Percentiles rank a stretch among this genome's conserved stretches.
Conservation (phyloP, 2,888 invertebrate species). For the Spilarctia lutea region DNA sequence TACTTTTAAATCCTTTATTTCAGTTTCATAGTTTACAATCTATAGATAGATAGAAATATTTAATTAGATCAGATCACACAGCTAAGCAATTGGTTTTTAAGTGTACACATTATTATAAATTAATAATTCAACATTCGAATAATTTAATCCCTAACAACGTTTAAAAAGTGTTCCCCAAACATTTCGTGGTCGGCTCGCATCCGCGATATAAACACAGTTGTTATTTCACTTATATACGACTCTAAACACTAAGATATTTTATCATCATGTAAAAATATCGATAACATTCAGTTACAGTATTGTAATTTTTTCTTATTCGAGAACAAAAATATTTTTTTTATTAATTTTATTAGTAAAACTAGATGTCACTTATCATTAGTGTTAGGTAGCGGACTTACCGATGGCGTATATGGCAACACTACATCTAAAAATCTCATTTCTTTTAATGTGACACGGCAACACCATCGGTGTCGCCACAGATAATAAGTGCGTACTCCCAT, state of each 20-base stretch:
- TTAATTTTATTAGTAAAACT: slow-evolving; percentile 81
- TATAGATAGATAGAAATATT: slow-evolving; percentile 82
- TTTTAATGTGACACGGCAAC: slow-evolving; percentile 62
- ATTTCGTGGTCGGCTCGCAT: slow-evolving; percentile 67
- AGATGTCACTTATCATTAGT: slow-evolving; percentile 75
- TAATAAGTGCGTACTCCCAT: slow-evolving; percentile 73
- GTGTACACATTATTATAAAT: slow-evolving; percentile 82
- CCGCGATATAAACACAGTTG: slow-evolving; percentile 71
- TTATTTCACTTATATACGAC: slow-evolving; percentile 63
- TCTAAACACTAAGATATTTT: slow-evolving; percentile 72
- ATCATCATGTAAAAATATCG: slow-evolving; percentile 78
- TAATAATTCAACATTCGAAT: slow-evolving; percentile 82
- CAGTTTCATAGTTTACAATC: slow-evolving; percentile 84
- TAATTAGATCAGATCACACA: slow-evolving; percentile 85
- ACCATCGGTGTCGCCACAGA: slow-evolving; percentile 61
- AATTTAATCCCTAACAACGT: slow-evolving; percentile 82
- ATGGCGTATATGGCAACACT: slow-evolving; percentile 72
- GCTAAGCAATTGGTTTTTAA: slow-evolving; percentile 79
- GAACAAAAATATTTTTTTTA: slow-evolving; percentile 78
- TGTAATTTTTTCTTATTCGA: slow-evolving; percentile 79
- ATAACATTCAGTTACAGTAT: slow-evolving; percentile 80
- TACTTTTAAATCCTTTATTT: slow-evolving; percentile 82
- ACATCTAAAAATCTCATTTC: slow-evolving; percentile 63
- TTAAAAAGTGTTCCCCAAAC: slow-evolving; percentile 82
- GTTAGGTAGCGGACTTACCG: slow-evolving; percentile 75